Base-by-base conservation (phyloP, 2,888 invertebrate genomes). In the Stenotaenia linearis region DNA sequence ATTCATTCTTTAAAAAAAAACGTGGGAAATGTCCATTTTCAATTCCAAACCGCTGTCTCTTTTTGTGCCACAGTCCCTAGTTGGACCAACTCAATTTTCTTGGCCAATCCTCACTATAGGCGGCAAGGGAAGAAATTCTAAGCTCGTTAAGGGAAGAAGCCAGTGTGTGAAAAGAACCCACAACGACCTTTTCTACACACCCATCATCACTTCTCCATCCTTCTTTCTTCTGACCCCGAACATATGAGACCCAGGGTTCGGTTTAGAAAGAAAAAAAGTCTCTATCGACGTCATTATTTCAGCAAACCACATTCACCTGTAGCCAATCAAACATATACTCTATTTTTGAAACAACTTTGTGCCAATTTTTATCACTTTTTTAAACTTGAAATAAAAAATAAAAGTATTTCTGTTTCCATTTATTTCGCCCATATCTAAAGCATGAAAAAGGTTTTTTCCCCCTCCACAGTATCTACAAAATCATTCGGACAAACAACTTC, bases 81-180 rank as follows among this genome's bases (percentile, higher is more conserved):
- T 61, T 61, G 61, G 61, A 61, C 61, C 61, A 61, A 61, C 61
- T 61, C 61, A 61, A 61, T 61, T 61, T 61, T 61, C 25, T 61
- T 25, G 61, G 61, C 61, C 61, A 61, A 61, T 61, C 61, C 61
- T 45, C 45, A 61, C 61, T 61, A 61, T 61, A 28, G 61, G 61
- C 28, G 61, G 61, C 61, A 61, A 61, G 61, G 61, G 61, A 61
- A 61, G 61, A 61, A 61, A 61, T 61, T 61, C 61, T 61, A 61
- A 61, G 61, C 61, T 61, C 61, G 61, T 61, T 61, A 61, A 61
- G 61, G 61, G 61, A 61, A 61, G 61, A 61, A 61, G 61, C 61
- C 61, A 61, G 25, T 61, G 61, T 61, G 61, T 61, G 61, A 61
- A 61, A 61, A 61, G 61, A 61, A 61, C 61, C 61, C 61, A 61